Base-by-base conservation (phyloP, 2,888 invertebrate genomes). In the Campoplex capitator region DNA sequence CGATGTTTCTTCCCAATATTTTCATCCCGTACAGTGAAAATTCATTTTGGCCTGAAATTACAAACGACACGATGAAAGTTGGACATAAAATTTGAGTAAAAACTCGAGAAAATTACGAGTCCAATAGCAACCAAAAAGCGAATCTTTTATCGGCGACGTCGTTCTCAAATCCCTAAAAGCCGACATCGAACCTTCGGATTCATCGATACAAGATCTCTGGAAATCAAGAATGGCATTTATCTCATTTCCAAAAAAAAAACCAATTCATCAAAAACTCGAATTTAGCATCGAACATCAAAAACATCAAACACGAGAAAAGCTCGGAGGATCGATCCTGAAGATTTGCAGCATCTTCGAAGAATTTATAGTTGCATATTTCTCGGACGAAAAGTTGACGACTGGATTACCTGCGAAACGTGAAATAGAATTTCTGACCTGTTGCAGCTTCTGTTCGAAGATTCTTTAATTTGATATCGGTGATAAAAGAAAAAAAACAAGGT, bases 11-110 rank as follows among this genome's bases (percentile, higher is more conserved):
- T 45, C 45, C 11, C 9, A 91, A 91, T 92, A 38, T 84, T 85
- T 79, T 93, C 89, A 90, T 90, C 89, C 90, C 89, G 89, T 87
- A 86, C 88, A 89, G 58, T 80, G 23, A 48, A 32, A 78, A 81
- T 79, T 80, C 78, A 76, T 86, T 78, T 77, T 82, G 48, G 76
- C 65, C 82, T 45, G 11, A 65, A n/a, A 51, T 35, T 56, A 38
- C 2, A 9, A 70, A 56, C 56, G 54, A 32, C 48, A 76, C 38
- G 54, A 79, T 32, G 16, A 67, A 76, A 67, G 76, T 76, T 71
- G 67, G 73, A 83, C 76, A 68, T 71, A 73, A 23, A 67, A 73
- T 48, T 67, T 32, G 28, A 81, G 65, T 23, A 18, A 38, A 58
- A 42, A 62, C n/a, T 9, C 6, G 35, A 18, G 54, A 32, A 23